A percentile compares a stretch with the other conserved stretches of the same genome.
Conservation (phyloP, 2,113 vertebrate species). For the Megatriorchis doriae region DNA sequence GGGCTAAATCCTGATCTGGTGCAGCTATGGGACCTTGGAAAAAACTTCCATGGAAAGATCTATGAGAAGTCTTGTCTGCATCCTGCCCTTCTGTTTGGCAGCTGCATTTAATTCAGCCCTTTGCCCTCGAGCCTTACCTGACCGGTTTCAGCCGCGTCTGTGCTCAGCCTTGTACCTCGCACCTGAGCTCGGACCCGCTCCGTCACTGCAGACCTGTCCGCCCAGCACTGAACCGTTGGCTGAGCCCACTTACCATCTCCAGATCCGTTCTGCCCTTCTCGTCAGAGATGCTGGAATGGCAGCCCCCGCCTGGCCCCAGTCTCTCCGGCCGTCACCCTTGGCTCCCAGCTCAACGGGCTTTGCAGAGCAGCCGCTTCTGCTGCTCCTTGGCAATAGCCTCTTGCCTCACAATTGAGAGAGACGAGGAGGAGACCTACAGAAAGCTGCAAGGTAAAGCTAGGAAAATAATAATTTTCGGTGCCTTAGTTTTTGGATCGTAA, state of each 20-base stretch:
- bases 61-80: accelerated
- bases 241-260: neutral
- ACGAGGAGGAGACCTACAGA: neutral
- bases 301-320: too few species aligned
- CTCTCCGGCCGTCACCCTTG: neutral
- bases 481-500: neutral
- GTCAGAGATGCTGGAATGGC: accelerated
- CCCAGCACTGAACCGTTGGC: too few species aligned
- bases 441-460: neutral
- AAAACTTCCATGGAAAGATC: neutral
- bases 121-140: neutral
- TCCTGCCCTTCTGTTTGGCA: neutral
- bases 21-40: neutral
- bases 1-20: neutral
- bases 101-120: neutral
- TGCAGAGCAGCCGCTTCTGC: neutral
- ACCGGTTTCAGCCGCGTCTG: neutral
- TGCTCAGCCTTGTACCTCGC: neutral
- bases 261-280: neutral
- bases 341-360: neutral
- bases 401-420: neutral
- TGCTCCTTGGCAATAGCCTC: neutral
- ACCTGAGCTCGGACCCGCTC: neutral
- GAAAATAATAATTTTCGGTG: neutral
- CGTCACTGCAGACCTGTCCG: accelerated